Evolutionary conservation across 2,797 vertebrate genomes (phyloP), one percentile per base, ranked within the genome.

Genomic region (Hemibagrus guttatus): DNA sequence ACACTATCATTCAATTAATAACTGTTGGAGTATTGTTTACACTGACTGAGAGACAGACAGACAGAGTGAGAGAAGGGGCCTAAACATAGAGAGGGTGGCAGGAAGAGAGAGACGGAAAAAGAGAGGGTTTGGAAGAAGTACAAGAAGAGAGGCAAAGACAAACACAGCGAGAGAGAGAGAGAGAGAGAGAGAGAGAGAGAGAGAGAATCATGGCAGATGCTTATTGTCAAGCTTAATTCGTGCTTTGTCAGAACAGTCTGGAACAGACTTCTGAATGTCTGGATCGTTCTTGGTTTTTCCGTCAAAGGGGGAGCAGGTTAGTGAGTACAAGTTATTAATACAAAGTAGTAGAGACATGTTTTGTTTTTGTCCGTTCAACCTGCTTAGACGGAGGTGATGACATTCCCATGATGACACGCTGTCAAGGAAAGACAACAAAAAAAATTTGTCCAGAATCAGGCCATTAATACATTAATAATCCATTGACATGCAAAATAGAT

Each of bases 1-100:
- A 82, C 81, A 82, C 81, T 0, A 82, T 82, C 81, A 68, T 68
- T 82, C 46, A 82, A 31, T 82, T 54, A 68, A 68, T 68, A 82
- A 82, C 81, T 68, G 81, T 28, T 54, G 54, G n/a, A 35, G 42
- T 68, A 52, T 68, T 64, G 81, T 82, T 82, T 82, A 82, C n/a
- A 52, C 49, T 31, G 46, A 54, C 17, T 3, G 26, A 23, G 31
- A 63, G 81, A 54, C 78, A 63, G 58, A 63, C 58, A 80, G 80
- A 82, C 46, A n/a, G 81, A 81, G 80, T 64, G 80, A 81, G 59
- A 64, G 59, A 81, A 81, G 16, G 31, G 21, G 78, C 35, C 58
- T 61, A 42, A 61, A 61, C 58, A 81, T 9, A 46, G 58, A 8
- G 31, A 81, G 35, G 21, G 58, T 42, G 39, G 59, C 56, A 81